Percentiles rank a stretch among this genome's conserved stretches.
phyloP scores from a whole-genome alignment of 2,113 vertebrate genomes.

The Miniopterus natalensis region DNA sequence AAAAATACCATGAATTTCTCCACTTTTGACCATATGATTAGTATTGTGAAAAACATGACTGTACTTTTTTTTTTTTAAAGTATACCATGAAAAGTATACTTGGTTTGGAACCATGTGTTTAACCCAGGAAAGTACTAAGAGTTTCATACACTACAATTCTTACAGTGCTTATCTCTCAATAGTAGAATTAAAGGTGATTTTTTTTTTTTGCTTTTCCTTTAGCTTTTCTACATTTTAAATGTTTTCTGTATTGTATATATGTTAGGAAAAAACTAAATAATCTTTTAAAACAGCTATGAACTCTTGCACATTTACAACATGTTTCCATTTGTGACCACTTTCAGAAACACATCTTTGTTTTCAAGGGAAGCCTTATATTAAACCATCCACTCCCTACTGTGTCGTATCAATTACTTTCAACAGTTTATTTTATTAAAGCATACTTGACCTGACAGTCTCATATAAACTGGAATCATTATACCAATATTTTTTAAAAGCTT shows the following conservation, averaged over 20 bases:
- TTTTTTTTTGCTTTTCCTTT: slow-evolving; percentile 6
- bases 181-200: neutral
- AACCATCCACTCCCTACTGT: neutral
- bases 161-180: neutral
- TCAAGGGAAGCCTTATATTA: slow-evolving; percentile 12
- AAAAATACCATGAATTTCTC: neutral
- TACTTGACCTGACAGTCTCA: neutral
- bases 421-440: slow-evolving; percentile 33
- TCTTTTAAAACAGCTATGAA: neutral
- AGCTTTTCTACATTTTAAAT: neutral
- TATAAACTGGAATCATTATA: slow-evolving; percentile 2
- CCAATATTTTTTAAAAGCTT: slow-evolving; percentile 25
- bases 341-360: slow-evolving; percentile 36
- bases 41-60: too few relatives aligned
- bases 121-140: slow-evolving; percentile 10
- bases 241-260: neutral
- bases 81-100: neutral
- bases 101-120: neutral
- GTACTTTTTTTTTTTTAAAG: neutral
- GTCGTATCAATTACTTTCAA: neutral
- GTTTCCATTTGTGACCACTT: neutral
- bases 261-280: neutral
- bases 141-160: slow-evolving; percentile 34
- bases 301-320: neutral
- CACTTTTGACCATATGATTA: too few relatives aligned